Conservation (phyloP, 2,113 vertebrate species). For the Callipepla californica region DNA sequence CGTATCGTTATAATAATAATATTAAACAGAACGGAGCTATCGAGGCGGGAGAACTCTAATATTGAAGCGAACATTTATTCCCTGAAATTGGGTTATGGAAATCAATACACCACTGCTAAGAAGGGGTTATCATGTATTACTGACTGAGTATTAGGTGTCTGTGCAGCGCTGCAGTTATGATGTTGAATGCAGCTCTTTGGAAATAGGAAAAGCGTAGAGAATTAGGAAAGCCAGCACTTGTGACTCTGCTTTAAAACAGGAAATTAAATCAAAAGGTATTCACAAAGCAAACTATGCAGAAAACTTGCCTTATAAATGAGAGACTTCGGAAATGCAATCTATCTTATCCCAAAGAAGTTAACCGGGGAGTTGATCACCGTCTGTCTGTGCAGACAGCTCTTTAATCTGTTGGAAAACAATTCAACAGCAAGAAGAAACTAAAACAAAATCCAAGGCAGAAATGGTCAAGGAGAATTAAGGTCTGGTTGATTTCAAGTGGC, state of each 20-base stretch:
- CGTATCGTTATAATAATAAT: slow-evolving; percentile 57
- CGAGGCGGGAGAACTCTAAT: slow-evolving; percentile 34
- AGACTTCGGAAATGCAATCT: background rate
- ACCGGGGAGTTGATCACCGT: background rate
- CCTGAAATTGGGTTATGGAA: slow-evolving; percentile 32
- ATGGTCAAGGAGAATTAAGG: slow-evolving; percentile 13
- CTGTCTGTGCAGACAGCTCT: background rate
- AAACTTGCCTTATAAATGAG: background rate
- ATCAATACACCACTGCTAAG: slow-evolving; percentile 55
- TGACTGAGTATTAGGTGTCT: slow-evolving; percentile 40
- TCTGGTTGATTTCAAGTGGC: background rate
- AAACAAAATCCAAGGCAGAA: slow-evolving; percentile 23
- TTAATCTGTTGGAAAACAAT: background rate
- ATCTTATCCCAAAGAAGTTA: background rate
- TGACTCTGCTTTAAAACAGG: background rate
- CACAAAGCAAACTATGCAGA: background rate
- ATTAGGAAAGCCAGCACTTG: background rate
- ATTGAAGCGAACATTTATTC: slow-evolving; percentile 29
- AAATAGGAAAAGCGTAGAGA: background rate
- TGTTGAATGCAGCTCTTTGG: slow-evolving; percentile 13
- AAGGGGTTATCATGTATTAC: slow-evolving; percentile 64
- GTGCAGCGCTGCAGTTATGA: background rate
- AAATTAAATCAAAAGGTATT: background rate
- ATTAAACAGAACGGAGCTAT: slow-evolving; percentile 51
- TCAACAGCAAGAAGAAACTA: background rate